These are phyloP conservation scores for Chaetoderma sp. DNA, from an alignment of 2,888 invertebrate species.

Conservation along the genomic window DNA sequence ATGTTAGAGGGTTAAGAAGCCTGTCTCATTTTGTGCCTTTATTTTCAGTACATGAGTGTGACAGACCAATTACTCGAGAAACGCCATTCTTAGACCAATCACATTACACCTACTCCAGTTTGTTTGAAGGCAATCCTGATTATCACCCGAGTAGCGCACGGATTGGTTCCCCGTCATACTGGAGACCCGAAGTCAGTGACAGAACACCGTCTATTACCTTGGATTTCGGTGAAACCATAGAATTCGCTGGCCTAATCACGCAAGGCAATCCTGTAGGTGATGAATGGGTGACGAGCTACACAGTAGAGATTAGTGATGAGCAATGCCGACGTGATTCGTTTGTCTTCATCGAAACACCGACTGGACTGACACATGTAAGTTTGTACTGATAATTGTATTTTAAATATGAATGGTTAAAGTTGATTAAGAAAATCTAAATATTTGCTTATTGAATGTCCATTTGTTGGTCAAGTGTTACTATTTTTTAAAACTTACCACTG, in stretches of 20 bases:
- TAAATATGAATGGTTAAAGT: no score
- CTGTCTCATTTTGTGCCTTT: no score
- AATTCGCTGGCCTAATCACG: background rate
- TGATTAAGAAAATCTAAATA: no score
- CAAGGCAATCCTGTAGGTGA: background rate
- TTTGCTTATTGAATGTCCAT: no score
- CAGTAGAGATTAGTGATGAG: background rate
- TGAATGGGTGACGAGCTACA: background rate
- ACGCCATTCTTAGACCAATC: no score
- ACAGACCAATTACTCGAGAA: no score
- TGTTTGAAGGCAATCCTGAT: background rate
- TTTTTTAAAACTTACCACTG: no score
- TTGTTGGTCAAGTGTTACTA: no score
- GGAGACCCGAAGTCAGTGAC: slow-evolving; percentile 1
- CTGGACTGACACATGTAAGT: background rate
- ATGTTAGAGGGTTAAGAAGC: no score
- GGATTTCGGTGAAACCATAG: background rate
- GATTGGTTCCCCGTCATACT: background rate
- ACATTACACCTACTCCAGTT: slow-evolving; percentile 68
- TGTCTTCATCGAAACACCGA: background rate
- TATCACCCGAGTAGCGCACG: slow-evolving; percentile 6
- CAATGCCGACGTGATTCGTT: background rate
- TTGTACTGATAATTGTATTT: no score
- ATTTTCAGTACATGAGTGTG: no score
- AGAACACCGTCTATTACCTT: slow-evolving; percentile 4